Evolutionary conservation across 2,888 invertebrate genomes (phyloP).

Genomic region (Mantis religiosa): DNA sequence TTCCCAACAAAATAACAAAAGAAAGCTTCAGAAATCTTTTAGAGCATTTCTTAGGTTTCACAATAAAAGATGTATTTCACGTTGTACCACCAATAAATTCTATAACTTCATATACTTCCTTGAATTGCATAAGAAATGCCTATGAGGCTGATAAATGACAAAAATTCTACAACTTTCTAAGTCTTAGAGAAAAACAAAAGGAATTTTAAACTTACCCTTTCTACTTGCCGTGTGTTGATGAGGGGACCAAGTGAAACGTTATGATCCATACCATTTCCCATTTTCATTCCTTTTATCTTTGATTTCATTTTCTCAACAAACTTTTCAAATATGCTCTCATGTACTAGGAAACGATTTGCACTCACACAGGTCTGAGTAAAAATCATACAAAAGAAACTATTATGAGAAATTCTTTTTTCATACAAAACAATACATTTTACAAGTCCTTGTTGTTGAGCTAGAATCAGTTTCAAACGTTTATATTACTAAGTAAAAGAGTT

Average conservation of each 20-base stretch:
- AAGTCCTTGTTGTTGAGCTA: neutral
- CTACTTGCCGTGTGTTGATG: slow-evolving; percentile 78
- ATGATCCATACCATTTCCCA: slow-evolving; percentile 71
- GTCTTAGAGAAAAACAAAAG: neutral
- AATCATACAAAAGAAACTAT: neutral
- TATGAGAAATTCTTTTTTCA: neutral
- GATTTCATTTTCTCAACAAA: slow-evolving; percentile 70
- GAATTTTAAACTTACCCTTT: slow-evolving; percentile 54
- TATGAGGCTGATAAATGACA: neutral
- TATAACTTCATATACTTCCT: neutral
- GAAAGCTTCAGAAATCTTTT: too few relatives aligned
- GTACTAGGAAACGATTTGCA: slow-evolving; percentile 84
- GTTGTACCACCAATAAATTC: too few relatives aligned
- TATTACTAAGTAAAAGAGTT: too few relatives aligned
- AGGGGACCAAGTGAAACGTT: slow-evolving; percentile 77
- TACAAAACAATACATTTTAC: neutral
- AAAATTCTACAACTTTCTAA: neutral
- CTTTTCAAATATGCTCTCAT: slow-evolving; percentile 70
- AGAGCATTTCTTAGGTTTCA: too few relatives aligned
- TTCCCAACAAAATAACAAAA: too few relatives aligned
- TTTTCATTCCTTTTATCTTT: slow-evolving; percentile 63
- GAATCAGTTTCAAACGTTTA: neutral
- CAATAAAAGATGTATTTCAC: too few relatives aligned
- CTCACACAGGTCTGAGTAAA: slow-evolving; percentile 80
- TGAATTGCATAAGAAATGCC: neutral